phyloP scores from a whole-genome alignment of 1,140 invertebrate genomes.

The Oreohelix idahoensis region DNA sequence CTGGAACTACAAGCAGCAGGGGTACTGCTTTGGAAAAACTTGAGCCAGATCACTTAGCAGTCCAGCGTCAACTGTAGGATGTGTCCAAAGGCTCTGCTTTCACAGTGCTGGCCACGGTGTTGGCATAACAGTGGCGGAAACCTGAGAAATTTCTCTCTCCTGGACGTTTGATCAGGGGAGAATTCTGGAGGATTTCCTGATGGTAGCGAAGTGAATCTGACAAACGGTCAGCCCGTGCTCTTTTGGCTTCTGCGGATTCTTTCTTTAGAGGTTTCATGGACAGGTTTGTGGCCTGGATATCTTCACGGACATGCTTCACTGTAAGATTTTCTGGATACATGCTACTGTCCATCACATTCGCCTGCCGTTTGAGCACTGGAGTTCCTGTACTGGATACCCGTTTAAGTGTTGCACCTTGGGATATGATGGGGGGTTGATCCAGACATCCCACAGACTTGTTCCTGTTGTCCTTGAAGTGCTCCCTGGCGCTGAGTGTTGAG shows the following conservation, averaged over 20 bases:
- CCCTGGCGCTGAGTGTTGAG: slow-evolving; percentile 17
- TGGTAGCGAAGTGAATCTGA: slow-evolving; percentile 44
- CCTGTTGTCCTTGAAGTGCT: slow-evolving; percentile 33
- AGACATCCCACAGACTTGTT: slow-evolving; percentile 34
- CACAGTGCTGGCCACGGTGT: slow-evolving; percentile 34
- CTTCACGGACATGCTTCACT: slow-evolving; percentile 17
- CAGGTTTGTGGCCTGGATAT: slow-evolving; percentile 30
- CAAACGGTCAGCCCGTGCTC: slow-evolving; percentile 39
- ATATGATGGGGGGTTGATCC: neutral
- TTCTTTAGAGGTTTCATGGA: slow-evolving; percentile 38
- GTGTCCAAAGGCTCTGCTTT: slow-evolving; percentile 44
- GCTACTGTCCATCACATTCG: slow-evolving; percentile 25
- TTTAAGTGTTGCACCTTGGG: slow-evolving; percentile 32
- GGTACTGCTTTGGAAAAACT: slow-evolving; percentile 32
- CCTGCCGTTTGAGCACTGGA: slow-evolving; percentile 38
- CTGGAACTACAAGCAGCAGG: slow-evolving; percentile 37
- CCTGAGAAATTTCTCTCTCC: slow-evolving; percentile 43
- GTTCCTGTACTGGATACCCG: slow-evolving; percentile 45
- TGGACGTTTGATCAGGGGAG: slow-evolving; percentile 41
- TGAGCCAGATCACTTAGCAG: neutral
- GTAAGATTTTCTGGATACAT: slow-evolving; percentile 38
- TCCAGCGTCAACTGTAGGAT: slow-evolving; percentile 26
- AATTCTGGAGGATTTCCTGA: slow-evolving; percentile 49
- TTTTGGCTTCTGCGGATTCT: slow-evolving; percentile 39
- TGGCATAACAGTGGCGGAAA: slow-evolving; percentile 46